These are phyloP conservation scores for Argyresthia albistria DNA, from an alignment of 2,888 invertebrate species.

Conservation along the genomic window DNA sequence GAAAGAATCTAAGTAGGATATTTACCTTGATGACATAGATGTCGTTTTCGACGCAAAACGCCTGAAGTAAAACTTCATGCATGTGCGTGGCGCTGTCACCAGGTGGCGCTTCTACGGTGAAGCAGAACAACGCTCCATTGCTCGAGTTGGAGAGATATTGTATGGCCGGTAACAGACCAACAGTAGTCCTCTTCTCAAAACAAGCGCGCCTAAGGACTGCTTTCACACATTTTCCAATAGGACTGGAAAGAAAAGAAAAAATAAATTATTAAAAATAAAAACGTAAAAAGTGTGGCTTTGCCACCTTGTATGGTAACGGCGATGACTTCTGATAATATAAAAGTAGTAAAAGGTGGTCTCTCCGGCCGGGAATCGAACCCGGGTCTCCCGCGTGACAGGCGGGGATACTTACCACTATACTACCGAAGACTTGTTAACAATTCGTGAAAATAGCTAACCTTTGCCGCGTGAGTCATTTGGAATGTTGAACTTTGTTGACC, in stretches of 20 bases:
- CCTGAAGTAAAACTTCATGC: slow-evolving; percentile 83
- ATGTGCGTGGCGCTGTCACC: slow-evolving; percentile 85
- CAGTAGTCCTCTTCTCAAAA: slow-evolving; percentile 71
- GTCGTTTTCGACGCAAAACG: slow-evolving; percentile 84
- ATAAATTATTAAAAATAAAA: slow-evolving; percentile 7
- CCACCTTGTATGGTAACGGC: neutral
- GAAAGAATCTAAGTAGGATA: neutral
- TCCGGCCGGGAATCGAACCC: slow-evolving; percentile 33
- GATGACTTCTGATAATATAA: neutral
- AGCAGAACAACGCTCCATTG: slow-evolving; percentile 77
- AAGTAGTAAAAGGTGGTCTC: slow-evolving; percentile 6
- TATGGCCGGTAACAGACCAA: slow-evolving; percentile 76
- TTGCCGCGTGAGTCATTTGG: too few relatives aligned
- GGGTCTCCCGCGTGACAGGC: slow-evolving; percentile 74
- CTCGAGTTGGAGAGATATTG: slow-evolving; percentile 71
- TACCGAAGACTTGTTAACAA: slow-evolving; percentile 32
- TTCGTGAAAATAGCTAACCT: slow-evolving; percentile 12
- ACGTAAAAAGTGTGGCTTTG: neutral
- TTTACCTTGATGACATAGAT: slow-evolving; percentile 81
- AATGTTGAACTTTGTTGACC: too few relatives aligned
- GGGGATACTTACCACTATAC: slow-evolving; percentile 74
- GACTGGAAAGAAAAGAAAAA: slow-evolving; percentile 49
- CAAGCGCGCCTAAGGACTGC: slow-evolving; percentile 68
- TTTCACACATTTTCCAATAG: slow-evolving; percentile 63
- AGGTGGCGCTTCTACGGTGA: slow-evolving; percentile 77